Evolutionary conservation across 2,797 vertebrate species (phyloP), one percentile per base, ranked within the genome.

Genomic region (Danio choprae): DNA sequence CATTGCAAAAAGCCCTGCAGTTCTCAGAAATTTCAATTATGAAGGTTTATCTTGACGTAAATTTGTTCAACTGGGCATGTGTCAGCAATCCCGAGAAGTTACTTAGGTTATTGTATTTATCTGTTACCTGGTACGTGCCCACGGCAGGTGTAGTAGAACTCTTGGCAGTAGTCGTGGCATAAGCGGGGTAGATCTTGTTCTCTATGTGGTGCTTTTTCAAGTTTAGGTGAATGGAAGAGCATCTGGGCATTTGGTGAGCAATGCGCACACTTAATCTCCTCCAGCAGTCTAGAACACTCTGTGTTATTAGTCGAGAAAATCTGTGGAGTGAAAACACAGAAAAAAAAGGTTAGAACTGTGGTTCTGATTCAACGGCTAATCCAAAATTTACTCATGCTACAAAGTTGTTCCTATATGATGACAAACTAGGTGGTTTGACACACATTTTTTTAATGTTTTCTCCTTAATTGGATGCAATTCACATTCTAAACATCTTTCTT

Each of bases 61-160:
- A 29, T 58, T 40, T 40, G 5, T 46, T 77, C 16, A 56, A 5
- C 5, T 41, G 6, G 40, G 44, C 12, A 22, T 20, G 36, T 29
- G 46, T 11, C n/a, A 20, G 46, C 50, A 62, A 36, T 29, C 8
- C n/a, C 43, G 7, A 71, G 16, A 41, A 71, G 11, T 46, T 73
- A 2, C 1, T 36, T 12, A 22, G 16, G 13, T 15, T 48, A 48
- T 51, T 9, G 15, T 36, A 51, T 44, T 29, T 15, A 29, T 73
- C 48, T 58, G 43, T 95, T 98, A 99, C 98, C 98, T 97, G 97
- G 96, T 94, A 98, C 92, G 87, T 99, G 97, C 85, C 95, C 94
- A 88, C 96, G 94, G 92, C 98, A 99, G 88, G 96, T 97, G 87
- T 99, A 99, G 94, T 98, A 99, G 94, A 99, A 96, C 89, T 97